Conservation (phyloP, 2,113 vertebrate genomes). For the Thomomys bottae region DNA sequence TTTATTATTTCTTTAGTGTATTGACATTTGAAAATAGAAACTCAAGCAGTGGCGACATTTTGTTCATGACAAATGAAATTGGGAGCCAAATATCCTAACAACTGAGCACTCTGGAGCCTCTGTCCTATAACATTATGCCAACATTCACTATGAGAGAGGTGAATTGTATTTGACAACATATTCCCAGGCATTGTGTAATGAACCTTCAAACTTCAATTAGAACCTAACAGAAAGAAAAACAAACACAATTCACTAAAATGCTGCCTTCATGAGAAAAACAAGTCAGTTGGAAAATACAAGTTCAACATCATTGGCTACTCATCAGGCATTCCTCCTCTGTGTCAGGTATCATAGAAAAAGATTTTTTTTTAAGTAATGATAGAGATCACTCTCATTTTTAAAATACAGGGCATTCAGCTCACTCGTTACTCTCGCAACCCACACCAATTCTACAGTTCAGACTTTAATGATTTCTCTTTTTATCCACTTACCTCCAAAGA, state of each 20-base stretch:
- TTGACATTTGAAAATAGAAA: slow-evolving; percentile 47
- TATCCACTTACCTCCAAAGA: not conserved
- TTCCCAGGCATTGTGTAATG: slow-evolving; percentile 74
- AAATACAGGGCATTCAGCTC: slow-evolving; percentile 38
- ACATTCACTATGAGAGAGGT: slow-evolving; percentile 50
- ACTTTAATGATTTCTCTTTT: slow-evolving; percentile 44
- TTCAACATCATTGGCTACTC: slow-evolving; percentile 67
- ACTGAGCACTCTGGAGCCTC: not conserved
- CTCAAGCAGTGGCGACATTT: slow-evolving; percentile 44
- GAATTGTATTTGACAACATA: slow-evolving; percentile 75
- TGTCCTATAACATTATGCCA: slow-evolving; percentile 58
- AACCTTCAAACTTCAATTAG: slow-evolving; percentile 79
- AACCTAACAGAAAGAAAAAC: slow-evolving; percentile 76
- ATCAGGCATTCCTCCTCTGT: slow-evolving; percentile 40
- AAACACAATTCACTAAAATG: slow-evolving; percentile 70
- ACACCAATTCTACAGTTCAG: slow-evolving; percentile 35
- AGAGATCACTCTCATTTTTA: slow-evolving; percentile 26
- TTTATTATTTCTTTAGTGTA: slow-evolving; percentile 47
- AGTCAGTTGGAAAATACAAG: slow-evolving; percentile 72
- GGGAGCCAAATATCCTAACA: slow-evolving; percentile 48
- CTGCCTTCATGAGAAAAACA: slow-evolving; percentile 65
- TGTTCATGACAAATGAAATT: slow-evolving; percentile 49
- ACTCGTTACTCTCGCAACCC: slow-evolving; percentile 51
- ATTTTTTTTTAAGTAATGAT: slow-evolving; percentile 40
- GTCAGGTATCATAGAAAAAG: slow-evolving; percentile 8